These are phyloP conservation scores for Panthera leo DNA, from an alignment of 2,113 vertebrate species.

Conservation along the genomic window DNA sequence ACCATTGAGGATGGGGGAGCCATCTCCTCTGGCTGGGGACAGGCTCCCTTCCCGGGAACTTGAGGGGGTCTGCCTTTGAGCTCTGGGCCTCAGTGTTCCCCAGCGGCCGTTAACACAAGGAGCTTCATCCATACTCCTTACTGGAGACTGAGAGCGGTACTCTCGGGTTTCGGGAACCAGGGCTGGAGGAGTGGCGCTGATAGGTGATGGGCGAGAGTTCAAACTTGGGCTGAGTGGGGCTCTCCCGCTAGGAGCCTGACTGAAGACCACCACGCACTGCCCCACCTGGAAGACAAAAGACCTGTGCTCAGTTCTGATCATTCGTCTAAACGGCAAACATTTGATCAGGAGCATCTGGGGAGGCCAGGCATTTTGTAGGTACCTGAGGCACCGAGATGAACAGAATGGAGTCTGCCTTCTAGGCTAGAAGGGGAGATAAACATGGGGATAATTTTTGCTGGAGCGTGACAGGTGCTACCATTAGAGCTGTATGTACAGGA, in stretches of 20 bases:
- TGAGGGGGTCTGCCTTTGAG: slow-evolving; percentile 85
- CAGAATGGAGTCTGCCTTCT: background rate
- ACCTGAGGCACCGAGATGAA: background rate
- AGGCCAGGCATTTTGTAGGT: background rate
- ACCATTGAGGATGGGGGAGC: slow-evolving; percentile 93
- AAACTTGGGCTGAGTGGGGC: slow-evolving; percentile 97
- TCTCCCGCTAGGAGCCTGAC: slow-evolving; percentile 96
- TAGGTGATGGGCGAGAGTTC: slow-evolving; percentile 97
- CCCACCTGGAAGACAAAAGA: slow-evolving; percentile 89
- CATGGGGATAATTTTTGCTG: background rate
- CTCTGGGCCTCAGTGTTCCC: slow-evolving; percentile 94
- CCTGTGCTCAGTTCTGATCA: background rate
- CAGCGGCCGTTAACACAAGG: slow-evolving; percentile 98
- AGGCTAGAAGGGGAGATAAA: background rate
- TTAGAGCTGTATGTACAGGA: background rate
- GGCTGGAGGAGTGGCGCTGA: slow-evolving; percentile 95
- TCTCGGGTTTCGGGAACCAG: slow-evolving; percentile 92
- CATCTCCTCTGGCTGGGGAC: slow-evolving; percentile 90
- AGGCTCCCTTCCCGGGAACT: slow-evolving; percentile 93
- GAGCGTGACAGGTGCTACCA: background rate
- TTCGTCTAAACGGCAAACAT: background rate
- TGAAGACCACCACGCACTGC: slow-evolving; percentile 98
- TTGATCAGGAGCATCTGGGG: background rate
- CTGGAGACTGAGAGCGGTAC: slow-evolving; percentile 94
- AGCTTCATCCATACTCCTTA: slow-evolving; percentile 91